These are phyloP conservation scores for Zaprionus tsacasi DNA, from an alignment of 1,140 invertebrate genomes.

Conservation along the genomic window DNA sequence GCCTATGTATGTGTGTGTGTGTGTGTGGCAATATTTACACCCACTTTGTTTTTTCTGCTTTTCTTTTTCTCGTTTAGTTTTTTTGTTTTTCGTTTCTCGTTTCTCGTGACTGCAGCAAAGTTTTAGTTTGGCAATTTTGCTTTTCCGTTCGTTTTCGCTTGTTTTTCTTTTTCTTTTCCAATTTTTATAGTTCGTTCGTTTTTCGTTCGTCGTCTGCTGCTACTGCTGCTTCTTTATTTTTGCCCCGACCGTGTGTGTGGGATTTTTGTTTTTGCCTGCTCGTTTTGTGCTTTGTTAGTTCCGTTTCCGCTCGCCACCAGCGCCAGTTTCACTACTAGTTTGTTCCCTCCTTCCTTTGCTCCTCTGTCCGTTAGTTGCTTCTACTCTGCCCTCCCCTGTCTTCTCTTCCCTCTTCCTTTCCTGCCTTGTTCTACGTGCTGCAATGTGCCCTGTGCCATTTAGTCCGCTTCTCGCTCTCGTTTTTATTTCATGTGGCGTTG, in stretches of 20 bases:
- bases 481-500: slow-evolving; percentile 75
- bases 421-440: slow-evolving; percentile 11
- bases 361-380: neutral
- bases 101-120: slow-evolving; percentile 66
- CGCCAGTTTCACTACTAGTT: slow-evolving; percentile 12
- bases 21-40: slow-evolving; percentile 45
- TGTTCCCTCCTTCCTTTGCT: neutral
- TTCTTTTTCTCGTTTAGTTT: too few species aligned
- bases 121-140: slow-evolving; percentile 82
- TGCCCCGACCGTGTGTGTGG: neutral
- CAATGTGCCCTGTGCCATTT: slow-evolving; percentile 59
- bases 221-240: slow-evolving; percentile 19
- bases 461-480: slow-evolving; percentile 37
- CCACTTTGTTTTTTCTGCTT: slow-evolving; percentile 25
- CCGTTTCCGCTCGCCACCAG: slow-evolving; percentile 62
- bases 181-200: slow-evolving; percentile 39
- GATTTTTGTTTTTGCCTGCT: slow-evolving; percentile 43
- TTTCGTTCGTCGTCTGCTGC: neutral
- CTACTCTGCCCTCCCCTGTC: neutral
- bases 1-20: slow-evolving; percentile 27
- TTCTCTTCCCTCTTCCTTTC: neutral
- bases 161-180: slow-evolving; percentile 48
- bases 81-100: too few species aligned
- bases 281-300: slow-evolving; percentile 80
- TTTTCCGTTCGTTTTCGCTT: slow-evolving; percentile 69